These are phyloP conservation scores for Drosophila suzukii DNA, from an alignment of 1,140 invertebrate genomes.

Conservation along the genomic window DNA sequence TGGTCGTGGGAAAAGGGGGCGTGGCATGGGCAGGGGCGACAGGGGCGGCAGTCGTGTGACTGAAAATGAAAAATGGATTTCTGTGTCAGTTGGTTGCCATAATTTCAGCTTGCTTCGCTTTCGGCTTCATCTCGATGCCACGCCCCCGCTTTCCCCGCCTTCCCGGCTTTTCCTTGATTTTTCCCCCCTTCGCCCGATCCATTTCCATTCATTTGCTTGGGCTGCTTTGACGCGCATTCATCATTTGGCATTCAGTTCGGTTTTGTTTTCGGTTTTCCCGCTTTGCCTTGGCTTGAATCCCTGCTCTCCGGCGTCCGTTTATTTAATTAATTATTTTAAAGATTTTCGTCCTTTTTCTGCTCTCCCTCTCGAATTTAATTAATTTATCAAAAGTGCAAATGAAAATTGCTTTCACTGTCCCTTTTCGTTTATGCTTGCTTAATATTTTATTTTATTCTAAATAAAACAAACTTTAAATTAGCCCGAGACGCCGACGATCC, in stretches of 20 bases:
- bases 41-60: conserved; percentile 38
- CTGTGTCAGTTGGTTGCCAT: conserved; percentile 82
- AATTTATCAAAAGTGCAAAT: conserved; percentile 83
- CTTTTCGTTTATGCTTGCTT: conserved; percentile 44
- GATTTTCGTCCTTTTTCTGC: conserved; percentile 65
- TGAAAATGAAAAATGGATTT: conserved; percentile 83
- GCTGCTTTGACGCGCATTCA: conserved; percentile 75
- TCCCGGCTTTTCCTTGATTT: conserved; percentile 29
- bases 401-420: conserved; percentile 56
- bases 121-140: not conserved
- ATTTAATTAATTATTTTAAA: conserved; percentile 83
- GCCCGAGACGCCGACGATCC: conserved; percentile 20
- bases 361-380: conserved; percentile 66
- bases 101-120: conserved; percentile 64
- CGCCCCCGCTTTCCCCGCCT: conserved; percentile 1
- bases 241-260: conserved; percentile 74
- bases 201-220: conserved; percentile 37
- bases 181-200: conserved; percentile 2
- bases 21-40: not conserved
- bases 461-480: conserved; percentile 80
- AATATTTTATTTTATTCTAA: conserved; percentile 72
- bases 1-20: conserved; percentile 8
- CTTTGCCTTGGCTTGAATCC: conserved; percentile 29
- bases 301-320: conserved; percentile 60
- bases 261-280: conserved; percentile 34